These are phyloP conservation scores for Cactoblastis cactorum DNA, from an alignment of 2,888 invertebrate genomes.

Conservation along the genomic window DNA sequence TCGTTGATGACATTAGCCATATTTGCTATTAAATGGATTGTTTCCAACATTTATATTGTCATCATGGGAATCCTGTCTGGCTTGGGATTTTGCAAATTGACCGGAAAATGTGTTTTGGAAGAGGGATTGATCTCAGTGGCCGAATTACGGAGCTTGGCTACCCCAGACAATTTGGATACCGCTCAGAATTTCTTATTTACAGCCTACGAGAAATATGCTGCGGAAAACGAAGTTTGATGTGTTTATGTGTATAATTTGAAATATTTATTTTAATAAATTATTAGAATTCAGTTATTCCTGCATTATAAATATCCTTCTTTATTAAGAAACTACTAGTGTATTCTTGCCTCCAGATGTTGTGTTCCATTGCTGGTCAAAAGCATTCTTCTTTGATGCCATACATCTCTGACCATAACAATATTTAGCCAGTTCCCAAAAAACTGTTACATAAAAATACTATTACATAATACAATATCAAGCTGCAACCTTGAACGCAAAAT, in stretches of 20 bases:
- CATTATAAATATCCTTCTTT: background rate
- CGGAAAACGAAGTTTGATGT: constrained; percentile 23
- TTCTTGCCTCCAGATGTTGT: background rate
- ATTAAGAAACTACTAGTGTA: background rate
- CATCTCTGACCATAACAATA: too few relatives aligned
- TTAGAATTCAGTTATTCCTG: constrained; percentile 1
- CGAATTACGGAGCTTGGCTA: constrained; percentile 63
- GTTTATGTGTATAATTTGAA: background rate
- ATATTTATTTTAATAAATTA: constrained; percentile 15
- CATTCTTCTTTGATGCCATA: too few relatives aligned
- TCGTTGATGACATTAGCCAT: constrained; percentile 31
- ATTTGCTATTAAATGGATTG: constrained; percentile 34
- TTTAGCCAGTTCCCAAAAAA: too few relatives aligned
- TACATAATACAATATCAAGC: too few relatives aligned
- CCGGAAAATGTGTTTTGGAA: constrained; percentile 31
- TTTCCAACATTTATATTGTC: constrained; percentile 34
- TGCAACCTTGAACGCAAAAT: background rate
- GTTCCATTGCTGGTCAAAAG: too few relatives aligned
- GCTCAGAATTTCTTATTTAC: constrained; percentile 69
- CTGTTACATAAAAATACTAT: too few relatives aligned
- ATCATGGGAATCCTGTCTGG: constrained; percentile 31
- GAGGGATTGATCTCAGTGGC: constrained; percentile 31
- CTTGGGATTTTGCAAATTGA: constrained; percentile 40
- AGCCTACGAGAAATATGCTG: constrained; percentile 72
- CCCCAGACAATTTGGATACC: constrained; percentile 71